A percentile compares a stretch with the other conserved stretches of the same genome.
These are phyloP conservation scores for Andrena trimmerana DNA, from an alignment of 2,888 invertebrate genomes.

Conservation along the genomic window DNA sequence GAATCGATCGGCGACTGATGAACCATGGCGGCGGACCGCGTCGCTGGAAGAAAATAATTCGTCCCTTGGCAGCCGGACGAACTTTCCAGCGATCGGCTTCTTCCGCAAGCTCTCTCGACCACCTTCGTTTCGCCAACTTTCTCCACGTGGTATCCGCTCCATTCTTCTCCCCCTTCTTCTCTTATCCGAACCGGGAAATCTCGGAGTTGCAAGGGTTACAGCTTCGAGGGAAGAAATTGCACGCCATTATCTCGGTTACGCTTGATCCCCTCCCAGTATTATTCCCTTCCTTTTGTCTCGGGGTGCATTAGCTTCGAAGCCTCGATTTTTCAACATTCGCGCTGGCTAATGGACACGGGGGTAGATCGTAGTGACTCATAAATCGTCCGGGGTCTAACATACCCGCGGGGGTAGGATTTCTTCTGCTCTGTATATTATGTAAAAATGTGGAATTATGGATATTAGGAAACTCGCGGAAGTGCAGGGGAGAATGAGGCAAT, in stretches of 20 bases:
- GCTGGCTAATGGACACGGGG: no score
- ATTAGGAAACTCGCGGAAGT: background rate
- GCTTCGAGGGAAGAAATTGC: background rate
- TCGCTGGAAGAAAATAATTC: constrained; percentile 39
- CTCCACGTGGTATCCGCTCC: background rate
- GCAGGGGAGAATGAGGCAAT: background rate
- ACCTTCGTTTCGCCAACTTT: background rate
- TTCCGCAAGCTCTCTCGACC: background rate
- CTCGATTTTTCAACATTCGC: no score
- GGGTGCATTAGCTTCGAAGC: background rate
- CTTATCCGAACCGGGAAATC: no score
- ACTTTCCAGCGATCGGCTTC: constrained; percentile 33
- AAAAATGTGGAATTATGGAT: background rate
- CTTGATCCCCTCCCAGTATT: background rate
- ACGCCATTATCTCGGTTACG: background rate
- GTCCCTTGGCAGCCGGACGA: constrained; percentile 17
- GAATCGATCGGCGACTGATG: constrained; percentile 36
- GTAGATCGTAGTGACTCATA: no score
- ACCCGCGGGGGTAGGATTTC: no score
- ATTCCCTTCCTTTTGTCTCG: background rate
- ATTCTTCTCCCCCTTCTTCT: background rate
- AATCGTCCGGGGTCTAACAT: no score
- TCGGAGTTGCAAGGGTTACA: background rate
- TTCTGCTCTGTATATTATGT: background rate
- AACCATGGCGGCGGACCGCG: constrained; percentile 2